These are phyloP conservation scores for Bubo scandiacus DNA, from an alignment of 2,113 vertebrate genomes.

Conservation along the genomic window DNA sequence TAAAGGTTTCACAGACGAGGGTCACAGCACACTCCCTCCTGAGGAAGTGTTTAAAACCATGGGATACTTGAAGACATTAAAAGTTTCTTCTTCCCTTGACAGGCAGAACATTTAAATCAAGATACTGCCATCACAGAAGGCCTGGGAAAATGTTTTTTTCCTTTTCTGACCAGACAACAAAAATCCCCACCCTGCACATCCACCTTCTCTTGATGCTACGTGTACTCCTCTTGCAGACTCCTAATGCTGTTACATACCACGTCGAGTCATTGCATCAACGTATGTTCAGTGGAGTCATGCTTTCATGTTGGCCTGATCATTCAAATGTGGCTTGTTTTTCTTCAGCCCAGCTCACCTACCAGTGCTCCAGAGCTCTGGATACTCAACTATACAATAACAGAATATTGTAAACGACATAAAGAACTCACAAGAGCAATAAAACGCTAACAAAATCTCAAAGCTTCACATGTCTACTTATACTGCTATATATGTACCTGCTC, in stretches of 20 bases:
- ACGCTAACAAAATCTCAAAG: not conserved
- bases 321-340: not conserved
- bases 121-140: not conserved
- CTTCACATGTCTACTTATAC: not conserved
- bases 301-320: not conserved
- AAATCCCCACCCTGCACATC: not conserved
- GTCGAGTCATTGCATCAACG: not conserved
- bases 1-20: not conserved
- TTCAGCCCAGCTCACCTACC: not conserved
- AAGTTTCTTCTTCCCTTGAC: conserved; percentile 11
- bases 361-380: not conserved
- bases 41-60: conserved; percentile 33
- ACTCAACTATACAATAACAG: not conserved
- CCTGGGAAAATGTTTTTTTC: not conserved
- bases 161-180: not conserved
- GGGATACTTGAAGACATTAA: conserved; percentile 12
- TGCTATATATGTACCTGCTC: not conserved
- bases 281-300: not conserved
- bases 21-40: conserved; percentile 45
- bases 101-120: conserved; percentile 13
- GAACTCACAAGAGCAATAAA: not conserved
- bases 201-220: not conserved
- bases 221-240: not conserved
- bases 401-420: not conserved
- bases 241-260: not conserved